Evolutionary conservation across 2,888 invertebrate genomes (phyloP), one percentile per base, ranked within the genome.

Genomic region (Formica aserva): DNA sequence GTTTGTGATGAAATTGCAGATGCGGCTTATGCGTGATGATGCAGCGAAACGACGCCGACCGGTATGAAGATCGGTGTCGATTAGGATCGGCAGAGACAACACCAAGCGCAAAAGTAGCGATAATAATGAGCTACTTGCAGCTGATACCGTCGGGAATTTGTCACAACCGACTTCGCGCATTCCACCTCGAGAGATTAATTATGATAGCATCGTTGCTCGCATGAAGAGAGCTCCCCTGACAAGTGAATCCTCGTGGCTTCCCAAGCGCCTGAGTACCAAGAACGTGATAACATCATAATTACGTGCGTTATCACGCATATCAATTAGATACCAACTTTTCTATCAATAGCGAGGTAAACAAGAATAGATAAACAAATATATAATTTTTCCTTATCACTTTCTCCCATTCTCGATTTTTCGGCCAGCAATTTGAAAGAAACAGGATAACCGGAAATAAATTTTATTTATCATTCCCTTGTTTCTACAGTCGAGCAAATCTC

Each of bases 21-120:
- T 83, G 83, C 45, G 22, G 57, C 72, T 52, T 35, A 57, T 26
- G 29, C 60, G 81, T 48, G 60, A n/a, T 80, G 88, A 87, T 86
- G 81, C 74, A 78, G 63, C 65, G 57, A 77, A 69, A 78, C 83
- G 57, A 82, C 48, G 55, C 11, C 84, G 77, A 72, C 83, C 8
- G 74, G 63, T 57, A 82, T 65, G 52, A 82, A 85, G 84, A 85
- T 87, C 84, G 77, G 52, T 35, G 82, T 77, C 82, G 87, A 88
- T 88, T 88, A 88, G 65, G 75, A 78, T 82, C 87, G 84, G 1
- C 62, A 82, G 87, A 84, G 74, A 78, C 88, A 84, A 86, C 88
- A 60, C 26, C 69, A 41, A 48, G 60, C 69, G 78, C 45, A 62
- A 32, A 45, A 71, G 78, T 71, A 78, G 75, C 75, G 76, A 81